phyloP scores from a whole-genome alignment of 92 coral and sea anemone species.

The Galaxea fascicularis region DNA sequence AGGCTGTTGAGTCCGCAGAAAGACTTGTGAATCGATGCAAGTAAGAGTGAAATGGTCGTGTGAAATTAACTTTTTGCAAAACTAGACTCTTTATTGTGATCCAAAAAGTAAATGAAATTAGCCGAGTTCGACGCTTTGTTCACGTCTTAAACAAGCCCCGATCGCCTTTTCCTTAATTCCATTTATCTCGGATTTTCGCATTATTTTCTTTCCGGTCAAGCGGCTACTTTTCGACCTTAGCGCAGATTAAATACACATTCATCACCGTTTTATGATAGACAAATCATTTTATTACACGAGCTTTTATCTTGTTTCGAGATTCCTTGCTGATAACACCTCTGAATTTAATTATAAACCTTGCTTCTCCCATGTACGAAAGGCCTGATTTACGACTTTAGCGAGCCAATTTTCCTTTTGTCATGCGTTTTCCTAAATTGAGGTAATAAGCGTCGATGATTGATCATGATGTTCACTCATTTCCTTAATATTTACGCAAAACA shows the following conservation, averaged over 20 bases:
- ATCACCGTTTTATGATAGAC: constrained; percentile 65
- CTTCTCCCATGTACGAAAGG: constrained; percentile 19
- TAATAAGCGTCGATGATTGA: constrained; percentile 46
- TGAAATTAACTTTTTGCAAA: constrained; percentile 49
- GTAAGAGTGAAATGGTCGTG: constrained; percentile 7
- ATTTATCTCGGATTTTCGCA: constrained; percentile 34
- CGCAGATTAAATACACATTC: constrained; percentile 71
- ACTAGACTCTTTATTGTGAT: constrained; percentile 34
- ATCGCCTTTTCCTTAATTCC: constrained; percentile 6
- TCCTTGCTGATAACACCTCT: constrained; percentile 57
- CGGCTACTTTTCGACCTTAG: constrained; percentile 39
- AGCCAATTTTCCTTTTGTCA: constrained; percentile 3
- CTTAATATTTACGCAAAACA: constrained; percentile 63
- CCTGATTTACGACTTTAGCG: not conserved
- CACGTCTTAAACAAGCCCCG: constrained; percentile 57
- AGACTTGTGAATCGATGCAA: not conserved
- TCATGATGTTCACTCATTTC: constrained; percentile 27
- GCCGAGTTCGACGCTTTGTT: constrained; percentile 57
- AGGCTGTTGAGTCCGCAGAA: not conserved
- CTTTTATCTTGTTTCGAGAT: constrained; percentile 71
- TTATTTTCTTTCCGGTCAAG: constrained; percentile 47
- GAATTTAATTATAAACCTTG: constrained; percentile 55
- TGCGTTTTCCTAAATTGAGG: constrained; percentile 3
- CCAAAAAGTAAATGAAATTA: constrained; percentile 70
- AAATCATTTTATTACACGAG: constrained; percentile 75